Conservation (phyloP, 2,797 vertebrate species). For the Darevskia mixta region DNA sequence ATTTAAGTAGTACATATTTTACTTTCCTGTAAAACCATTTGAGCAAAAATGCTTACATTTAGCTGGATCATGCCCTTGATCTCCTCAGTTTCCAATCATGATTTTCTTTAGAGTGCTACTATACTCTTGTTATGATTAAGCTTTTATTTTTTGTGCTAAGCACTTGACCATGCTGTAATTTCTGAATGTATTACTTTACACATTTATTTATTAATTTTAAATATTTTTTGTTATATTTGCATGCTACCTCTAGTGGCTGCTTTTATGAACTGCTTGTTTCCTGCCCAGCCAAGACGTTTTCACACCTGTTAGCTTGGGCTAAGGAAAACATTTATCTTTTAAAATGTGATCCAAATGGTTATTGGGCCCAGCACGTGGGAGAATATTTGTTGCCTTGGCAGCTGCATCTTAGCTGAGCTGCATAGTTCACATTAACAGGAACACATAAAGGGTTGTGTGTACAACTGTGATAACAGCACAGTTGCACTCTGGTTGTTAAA, state of each 20-base stretch:
- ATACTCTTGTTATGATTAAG: not conserved
- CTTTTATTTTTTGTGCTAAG: not conserved
- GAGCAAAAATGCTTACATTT: not conserved
- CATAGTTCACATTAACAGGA: constrained; percentile 6
- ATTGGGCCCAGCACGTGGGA: not conserved
- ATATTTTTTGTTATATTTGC: not conserved
- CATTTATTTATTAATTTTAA: no score
- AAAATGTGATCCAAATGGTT: not conserved
- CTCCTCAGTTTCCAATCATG: not conserved
- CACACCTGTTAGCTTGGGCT: constrained; percentile 2
- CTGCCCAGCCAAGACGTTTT: not conserved
- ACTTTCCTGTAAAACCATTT: not conserved
- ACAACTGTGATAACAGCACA: constrained; percentile 19
- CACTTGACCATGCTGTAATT: not conserved
- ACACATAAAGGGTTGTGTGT: constrained; percentile 18
- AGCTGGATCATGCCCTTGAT: not conserved
- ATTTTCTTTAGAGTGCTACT: not conserved
- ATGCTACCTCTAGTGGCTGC: not conserved
- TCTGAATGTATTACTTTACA: not conserved
- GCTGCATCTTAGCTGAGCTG: not conserved
- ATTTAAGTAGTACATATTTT: not conserved
- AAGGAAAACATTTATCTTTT: constrained; percentile 16
- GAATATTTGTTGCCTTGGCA: constrained; percentile 11
- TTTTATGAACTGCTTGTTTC: not conserved
- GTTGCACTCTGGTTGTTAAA: constrained; percentile 20